Conservation (phyloP, 2,113 vertebrate species). For the Nipponia nippon region DNA sequence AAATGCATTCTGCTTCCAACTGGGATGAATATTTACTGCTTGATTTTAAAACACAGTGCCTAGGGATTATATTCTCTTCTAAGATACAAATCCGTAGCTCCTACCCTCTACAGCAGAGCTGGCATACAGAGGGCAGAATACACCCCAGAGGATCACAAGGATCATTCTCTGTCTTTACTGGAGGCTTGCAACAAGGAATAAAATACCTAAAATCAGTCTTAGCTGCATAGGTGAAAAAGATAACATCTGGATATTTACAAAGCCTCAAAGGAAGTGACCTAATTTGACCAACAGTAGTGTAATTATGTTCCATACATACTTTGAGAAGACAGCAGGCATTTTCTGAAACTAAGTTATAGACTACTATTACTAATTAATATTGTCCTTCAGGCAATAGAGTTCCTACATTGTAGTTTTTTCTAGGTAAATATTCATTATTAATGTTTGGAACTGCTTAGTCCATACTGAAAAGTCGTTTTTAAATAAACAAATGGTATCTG, state of each 20-base stretch:
- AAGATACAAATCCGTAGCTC: neutral
- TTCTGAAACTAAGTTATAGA: slow-evolving; percentile 58
- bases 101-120: neutral
- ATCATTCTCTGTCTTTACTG: slow-evolving; percentile 23
- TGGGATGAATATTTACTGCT: slow-evolving; percentile 4
- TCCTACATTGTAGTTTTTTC: slow-evolving; percentile 29
- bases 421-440: slow-evolving; percentile 68
- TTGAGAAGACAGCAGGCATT: neutral
- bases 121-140: neutral
- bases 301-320: slow-evolving; percentile 19
- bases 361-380: slow-evolving; percentile 65
- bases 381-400: slow-evolving; percentile 56
- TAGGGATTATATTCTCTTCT: neutral
- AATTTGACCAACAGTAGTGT: slow-evolving; percentile 65
- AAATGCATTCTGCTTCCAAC: slow-evolving; percentile 3
- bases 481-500: slow-evolving; percentile 42
- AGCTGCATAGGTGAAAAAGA: slow-evolving; percentile 62
- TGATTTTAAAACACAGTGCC: slow-evolving; percentile 3
- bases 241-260: slow-evolving; percentile 75
- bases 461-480: slow-evolving; percentile 14
- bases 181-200: slow-evolving; percentile 65
- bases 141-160: neutral
- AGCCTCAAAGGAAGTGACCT: slow-evolving; percentile 77
- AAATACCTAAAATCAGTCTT: slow-evolving; percentile 54
- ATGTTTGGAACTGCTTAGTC: slow-evolving; percentile 55